Evolutionary conservation across 2,888 invertebrate species (phyloP).

Genomic region (Kuschelorhynchus macadamiae): DNA sequence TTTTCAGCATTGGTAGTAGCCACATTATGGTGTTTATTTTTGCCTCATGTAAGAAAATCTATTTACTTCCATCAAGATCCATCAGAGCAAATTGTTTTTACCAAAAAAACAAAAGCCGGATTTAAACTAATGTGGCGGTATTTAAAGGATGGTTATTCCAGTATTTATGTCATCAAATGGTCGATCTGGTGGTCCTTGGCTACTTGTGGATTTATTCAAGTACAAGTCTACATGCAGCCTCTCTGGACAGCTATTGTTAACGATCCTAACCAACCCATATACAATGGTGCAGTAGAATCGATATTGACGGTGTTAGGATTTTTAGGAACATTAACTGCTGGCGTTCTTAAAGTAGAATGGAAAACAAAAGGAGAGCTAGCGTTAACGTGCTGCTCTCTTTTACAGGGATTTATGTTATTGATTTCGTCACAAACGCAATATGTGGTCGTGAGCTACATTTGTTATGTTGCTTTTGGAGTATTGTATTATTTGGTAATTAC

Average conservation of each 20-base stretch:
- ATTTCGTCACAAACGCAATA: slow-evolving; percentile 63
- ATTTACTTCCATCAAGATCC: slow-evolving; percentile 80
- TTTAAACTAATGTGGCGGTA: slow-evolving; percentile 72
- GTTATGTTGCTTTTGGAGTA: slow-evolving; percentile 82
- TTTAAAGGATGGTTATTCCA: slow-evolving; percentile 73
- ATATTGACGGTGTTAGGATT: slow-evolving; percentile 79
- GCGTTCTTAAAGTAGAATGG: slow-evolving; percentile 68
- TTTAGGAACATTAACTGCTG: slow-evolving; percentile 73
- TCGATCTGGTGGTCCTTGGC: slow-evolving; percentile 84
- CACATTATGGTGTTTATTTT: slow-evolving; percentile 80
- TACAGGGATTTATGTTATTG: slow-evolving; percentile 73
- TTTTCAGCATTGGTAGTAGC: slow-evolving; percentile 80
- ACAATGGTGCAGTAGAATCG: slow-evolving; percentile 85
- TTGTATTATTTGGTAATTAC: slow-evolving; percentile 88
- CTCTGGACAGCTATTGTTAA: slow-evolving; percentile 83
- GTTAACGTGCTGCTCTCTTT: slow-evolving; percentile 69
- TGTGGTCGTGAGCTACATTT: slow-evolving; percentile 78
- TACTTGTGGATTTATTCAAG: slow-evolving; percentile 81
- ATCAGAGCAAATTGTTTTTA: slow-evolving; percentile 35
- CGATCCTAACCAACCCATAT: slow-evolving; percentile 64
- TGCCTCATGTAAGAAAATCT: slow-evolving; percentile 81
- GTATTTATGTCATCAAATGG: slow-evolving; percentile 78
- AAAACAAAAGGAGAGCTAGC: slow-evolving; percentile 69
- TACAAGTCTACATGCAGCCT: slow-evolving; percentile 85
- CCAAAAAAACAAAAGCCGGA: slow-evolving; percentile 64